Evolutionary conservation across 2,113 vertebrate genomes (phyloP), one percentile per base, ranked within the genome.

Genomic region (Kryptolebias marmoratus): DNA sequence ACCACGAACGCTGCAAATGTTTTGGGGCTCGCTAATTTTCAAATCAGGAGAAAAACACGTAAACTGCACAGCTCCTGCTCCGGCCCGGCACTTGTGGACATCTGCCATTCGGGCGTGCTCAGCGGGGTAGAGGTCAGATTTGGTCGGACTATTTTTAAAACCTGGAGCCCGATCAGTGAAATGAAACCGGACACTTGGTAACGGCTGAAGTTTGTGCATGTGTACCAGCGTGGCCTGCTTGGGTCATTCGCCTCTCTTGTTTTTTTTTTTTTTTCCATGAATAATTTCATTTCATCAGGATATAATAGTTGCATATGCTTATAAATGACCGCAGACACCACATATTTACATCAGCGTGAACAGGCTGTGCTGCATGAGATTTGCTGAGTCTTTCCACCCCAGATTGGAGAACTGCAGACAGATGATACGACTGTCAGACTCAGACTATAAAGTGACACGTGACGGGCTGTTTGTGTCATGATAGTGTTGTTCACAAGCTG

Each of bases 101-200:
- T 59, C 75, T 79, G 79, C 79, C 74, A 71, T 65, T 74, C 66
- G 39, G 63, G 67, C 84, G 84, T 89, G 85, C 62, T 87, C 55
- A 49, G 54, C 81, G 56, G 84, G 84, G 60, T 63, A 80, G 64
- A 86, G 83, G 83, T 89, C 83, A 88, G 71, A 81, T 60, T 62
- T 50, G 59, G 47, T 47, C 39, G 42, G 31, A 47, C 80, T 92
- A 93, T 93, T 90, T 91, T 89, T 90, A 91, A 22, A 87, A 86
- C 77, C 9, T 16, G 64, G 58, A 74, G 77, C 73, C 1, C 36
- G 67, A 81, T 84, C 72, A 63, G 76, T 83, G 86, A 82, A 87
- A 66, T 45, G 93, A 85, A 93, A 94, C 66, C 14, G 27, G 84
- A 93, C 73, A 81, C 90, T 77, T 59, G 79, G 78, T 87, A 75